Evolutionary conservation across 2,888 invertebrate genomes (phyloP), one percentile per base, ranked within the genome.

Genomic region (Capitulum mitella): DNA sequence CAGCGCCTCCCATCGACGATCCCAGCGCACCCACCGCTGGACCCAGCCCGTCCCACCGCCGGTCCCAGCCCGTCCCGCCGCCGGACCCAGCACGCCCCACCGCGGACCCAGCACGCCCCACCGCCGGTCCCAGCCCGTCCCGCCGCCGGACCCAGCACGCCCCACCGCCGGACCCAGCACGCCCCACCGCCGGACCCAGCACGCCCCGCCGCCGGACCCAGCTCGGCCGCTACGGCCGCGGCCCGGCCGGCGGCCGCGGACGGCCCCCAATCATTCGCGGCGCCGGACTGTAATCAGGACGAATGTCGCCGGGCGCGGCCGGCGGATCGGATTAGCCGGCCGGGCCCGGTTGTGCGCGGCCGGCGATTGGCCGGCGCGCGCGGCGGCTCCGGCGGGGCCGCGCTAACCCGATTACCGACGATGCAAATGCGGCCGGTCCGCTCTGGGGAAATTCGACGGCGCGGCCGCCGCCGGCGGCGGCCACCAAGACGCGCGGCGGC

Each of bases 391-490:
- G 64, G n/a, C 64, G 34, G 10, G 32, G 34, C 32, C 61, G 16
- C 34, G 64, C 64, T 64, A 64, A 64, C 64, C 64, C 64, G 64
- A 64, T 64, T 64, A 64, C 64, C 34, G 34, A 14, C 32, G 64
- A 64, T 64, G 64, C 64, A 64, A 34, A 64, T 64, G 64, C 64
- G 64, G 3, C 64, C 6, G 32, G 12, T 8, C 58, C 34, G 64
- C 64, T 64, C 64, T 64, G 64, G 64, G 64, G 64, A 64, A 64
- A 64, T 64, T 64, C 64, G 64, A 26, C 64, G 34, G 32, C 64
- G 19, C 19, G 64, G 8, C 10, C 8, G 58, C 58, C 51, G 51
- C 12, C 51, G 51, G 26, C 51, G 51, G 51, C 51, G 51, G 51
- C 22, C 12, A 19, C 22, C n/a, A n/a, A n/a, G n/a, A n/a, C n/a